Conservation (phyloP, 2,797 vertebrate species). For the Gobionotothen gibberifrons region DNA sequence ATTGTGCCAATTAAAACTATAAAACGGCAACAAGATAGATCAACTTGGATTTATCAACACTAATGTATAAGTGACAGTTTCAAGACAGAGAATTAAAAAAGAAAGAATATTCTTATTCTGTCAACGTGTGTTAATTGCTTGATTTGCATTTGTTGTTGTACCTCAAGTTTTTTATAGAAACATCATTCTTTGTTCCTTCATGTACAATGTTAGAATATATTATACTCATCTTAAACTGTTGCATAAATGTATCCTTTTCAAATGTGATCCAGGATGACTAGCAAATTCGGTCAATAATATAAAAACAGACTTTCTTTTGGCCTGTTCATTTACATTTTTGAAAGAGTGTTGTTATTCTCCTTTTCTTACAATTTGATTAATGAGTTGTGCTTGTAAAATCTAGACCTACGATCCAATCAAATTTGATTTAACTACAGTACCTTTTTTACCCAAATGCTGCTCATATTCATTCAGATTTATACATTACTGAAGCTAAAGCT, state of each 20-base stretch:
- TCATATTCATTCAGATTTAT: background rate
- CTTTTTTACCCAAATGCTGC: background rate
- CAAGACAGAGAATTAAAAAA: background rate
- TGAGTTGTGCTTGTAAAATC: background rate
- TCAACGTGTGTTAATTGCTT: background rate
- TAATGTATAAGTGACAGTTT: background rate
- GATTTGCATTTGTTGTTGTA: background rate
- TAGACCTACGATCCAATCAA: background rate
- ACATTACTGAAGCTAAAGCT: background rate
- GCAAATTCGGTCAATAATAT: background rate
- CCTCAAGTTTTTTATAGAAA: no score
- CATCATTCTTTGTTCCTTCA: no score
- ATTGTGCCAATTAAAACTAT: background rate
- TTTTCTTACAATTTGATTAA: background rate
- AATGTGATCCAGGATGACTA: rapidly evolving
- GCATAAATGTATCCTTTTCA: background rate
- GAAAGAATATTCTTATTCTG: background rate
- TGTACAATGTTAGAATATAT: no score
- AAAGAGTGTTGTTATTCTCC: background rate
- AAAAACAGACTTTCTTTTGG: background rate
- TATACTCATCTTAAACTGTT: background rate
- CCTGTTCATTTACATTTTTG: background rate
- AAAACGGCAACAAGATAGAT: background rate
- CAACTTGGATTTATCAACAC: background rate
- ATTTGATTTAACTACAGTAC: background rate